phyloP scores from a whole-genome alignment of 1,140 invertebrate species.

The Drosophila paulistorum region DNA sequence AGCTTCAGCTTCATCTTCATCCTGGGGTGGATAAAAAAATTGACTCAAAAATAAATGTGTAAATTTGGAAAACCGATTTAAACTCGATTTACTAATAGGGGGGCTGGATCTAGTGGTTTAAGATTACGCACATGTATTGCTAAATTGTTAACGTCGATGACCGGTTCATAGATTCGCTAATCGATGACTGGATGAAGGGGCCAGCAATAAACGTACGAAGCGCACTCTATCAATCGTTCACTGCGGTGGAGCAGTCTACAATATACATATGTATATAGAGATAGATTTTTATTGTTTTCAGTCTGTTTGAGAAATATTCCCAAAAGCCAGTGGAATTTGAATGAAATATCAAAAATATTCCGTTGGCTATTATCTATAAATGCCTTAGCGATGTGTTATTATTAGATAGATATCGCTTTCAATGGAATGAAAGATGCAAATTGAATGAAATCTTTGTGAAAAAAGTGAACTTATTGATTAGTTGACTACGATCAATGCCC shows the following conservation, averaged over 20 bases:
- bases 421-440: neutral
- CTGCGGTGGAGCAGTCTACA: neutral
- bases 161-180: neutral
- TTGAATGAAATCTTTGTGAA: neutral
- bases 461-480: neutral
- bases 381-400: slow-evolving; percentile 10
- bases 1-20: slow-evolving; percentile 52
- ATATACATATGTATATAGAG: neutral
- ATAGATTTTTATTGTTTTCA: neutral
- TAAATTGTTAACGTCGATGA: slow-evolving; percentile 9
- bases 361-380: neutral
- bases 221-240: slow-evolving; percentile 2
- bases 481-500: too few species aligned
- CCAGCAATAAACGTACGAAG: neutral
- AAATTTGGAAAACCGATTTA: neutral
- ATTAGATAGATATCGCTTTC: slow-evolving; percentile 11
- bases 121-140: slow-evolving; percentile 3
- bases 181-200: neutral
- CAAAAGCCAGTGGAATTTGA: neutral
- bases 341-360: slow-evolving; percentile 7
- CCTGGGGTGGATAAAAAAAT: slow-evolving; percentile 24
- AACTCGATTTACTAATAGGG: neutral
- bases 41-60: slow-evolving; percentile 13
- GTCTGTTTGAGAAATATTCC: neutral
- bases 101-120: neutral